Evolutionary conservation across 2,797 vertebrate species (phyloP), one percentile per base, ranked within the genome.

Genomic region (Microctenopoma stevenorrisi): DNA sequence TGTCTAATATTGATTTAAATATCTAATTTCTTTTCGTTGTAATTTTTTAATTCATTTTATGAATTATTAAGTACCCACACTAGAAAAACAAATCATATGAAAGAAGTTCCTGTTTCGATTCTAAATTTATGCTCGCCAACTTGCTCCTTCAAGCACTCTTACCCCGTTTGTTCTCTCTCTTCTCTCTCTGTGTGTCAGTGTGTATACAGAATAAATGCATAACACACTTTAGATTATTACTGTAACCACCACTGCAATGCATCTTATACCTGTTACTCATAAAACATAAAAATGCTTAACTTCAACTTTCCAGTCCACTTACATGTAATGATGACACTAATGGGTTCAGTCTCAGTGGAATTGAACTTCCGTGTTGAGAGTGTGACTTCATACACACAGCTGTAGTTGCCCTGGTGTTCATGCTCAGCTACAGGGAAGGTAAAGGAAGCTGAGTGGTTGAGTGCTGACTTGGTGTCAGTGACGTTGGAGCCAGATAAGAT

Each of bases 331-430:
- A 26, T 14, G 4, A 86, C n/a, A n/a, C 1, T 28, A 7, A 79
- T 28, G 0, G 8, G 18, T 30, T 66, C 42, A 11, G 73, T 68
- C 33, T 12, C 3, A 0, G 12, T 5, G 4, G 82, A 88, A 6
- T 0, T 50, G 42, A 84, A 84, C 7, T 4, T 56, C 35, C 2
- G 22, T n/a, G 50, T 18, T 11, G 72, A 78, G 37, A 84, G 43
- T 0, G 15, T 35, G 8, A 87, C 76, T 35, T 68, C 22, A 68
- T 84, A 86, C 61, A 69, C 49, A 62, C 89, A 89, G 56, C 80
- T 88, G 77, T 91, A 91, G 69, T 82, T 83, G 59, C 82, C 87
- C 63, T 84, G 68, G 46, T 88, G 61, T 53, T 61, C n/a, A 55
- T 53, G 66, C 55, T 85, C 74, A 12, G 81, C 79, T 7, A 18